Evolutionary conservation across 2,797 vertebrate genomes (phyloP).

Genomic region (Nannoperca australis): DNA sequence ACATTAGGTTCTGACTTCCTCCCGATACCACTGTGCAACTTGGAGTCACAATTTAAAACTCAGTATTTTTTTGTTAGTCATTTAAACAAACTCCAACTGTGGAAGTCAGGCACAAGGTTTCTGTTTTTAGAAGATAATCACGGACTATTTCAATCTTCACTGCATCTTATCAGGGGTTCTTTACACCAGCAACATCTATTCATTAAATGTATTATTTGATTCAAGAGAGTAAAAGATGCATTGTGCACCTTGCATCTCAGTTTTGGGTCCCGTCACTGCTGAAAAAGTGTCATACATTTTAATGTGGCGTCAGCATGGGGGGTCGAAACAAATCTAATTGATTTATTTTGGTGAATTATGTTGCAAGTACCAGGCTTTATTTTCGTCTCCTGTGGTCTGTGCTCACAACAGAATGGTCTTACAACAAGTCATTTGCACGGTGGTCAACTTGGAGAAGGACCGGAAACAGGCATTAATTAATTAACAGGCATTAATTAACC

Average conservation of each 20-base stretch:
- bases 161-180: not conserved
- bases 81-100: not conserved
- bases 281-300: not conserved
- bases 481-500: not conserved
- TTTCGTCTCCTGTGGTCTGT: not conserved
- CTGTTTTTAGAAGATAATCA: conserved; percentile 12
- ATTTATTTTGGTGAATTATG: not conserved
- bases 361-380: not conserved
- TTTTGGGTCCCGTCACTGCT: not conserved
- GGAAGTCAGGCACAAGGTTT: not conserved
- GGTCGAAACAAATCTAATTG: not conserved
- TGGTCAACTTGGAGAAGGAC: not conserved
- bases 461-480: no score
- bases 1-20: conserved; percentile 18
- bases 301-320: not conserved
- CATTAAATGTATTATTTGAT: not conserved
- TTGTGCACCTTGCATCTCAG: not conserved
- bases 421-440: not conserved
- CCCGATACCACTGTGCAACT: conserved; percentile 1
- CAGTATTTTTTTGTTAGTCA: not conserved
- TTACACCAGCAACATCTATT: not conserved
- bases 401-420: not conserved
- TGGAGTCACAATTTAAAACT: not conserved
- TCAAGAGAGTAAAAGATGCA: not conserved
- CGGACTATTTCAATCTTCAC: not conserved